Conservation (phyloP, 2,888 invertebrate genomes). For the Drosophila prostipennis region DNA sequence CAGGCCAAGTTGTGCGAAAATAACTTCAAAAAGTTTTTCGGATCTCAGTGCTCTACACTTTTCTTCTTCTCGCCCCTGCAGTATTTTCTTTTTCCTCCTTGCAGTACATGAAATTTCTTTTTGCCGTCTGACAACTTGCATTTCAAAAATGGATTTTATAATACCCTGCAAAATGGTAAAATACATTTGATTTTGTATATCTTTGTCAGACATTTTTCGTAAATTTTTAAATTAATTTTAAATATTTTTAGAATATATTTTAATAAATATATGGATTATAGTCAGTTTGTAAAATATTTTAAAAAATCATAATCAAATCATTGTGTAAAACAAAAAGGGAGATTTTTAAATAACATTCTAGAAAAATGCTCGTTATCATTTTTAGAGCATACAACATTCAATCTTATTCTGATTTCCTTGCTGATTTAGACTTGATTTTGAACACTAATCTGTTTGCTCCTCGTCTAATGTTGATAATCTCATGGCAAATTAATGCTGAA, state of each 20-base stretch:
- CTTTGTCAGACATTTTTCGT: too few relatives aligned
- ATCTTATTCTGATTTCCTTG: conserved; percentile 1
- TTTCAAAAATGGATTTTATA: conserved; percentile 20
- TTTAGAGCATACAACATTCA: background rate
- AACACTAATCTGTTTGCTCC: conserved; percentile 41
- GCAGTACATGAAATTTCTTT: conserved; percentile 58
- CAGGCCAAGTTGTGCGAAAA: conserved; percentile 77
- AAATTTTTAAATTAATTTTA: too few relatives aligned
- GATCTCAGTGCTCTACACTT: conserved; percentile 19
- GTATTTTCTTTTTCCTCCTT: conserved; percentile 26
- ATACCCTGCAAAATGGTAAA: background rate
- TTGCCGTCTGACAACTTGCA: conserved; percentile 47
- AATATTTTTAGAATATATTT: too few relatives aligned
- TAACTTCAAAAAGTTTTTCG: conserved; percentile 76
- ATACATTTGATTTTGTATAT: too few relatives aligned
- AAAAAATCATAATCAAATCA: too few relatives aligned
- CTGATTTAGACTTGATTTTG: conserved; percentile 37
- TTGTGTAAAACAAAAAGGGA: too few relatives aligned
- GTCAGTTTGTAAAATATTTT: background rate
- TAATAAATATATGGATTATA: too few relatives aligned
- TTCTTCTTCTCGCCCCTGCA: conserved; percentile 5
- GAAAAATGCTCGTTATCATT: background rate
- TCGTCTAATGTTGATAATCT: conserved; percentile 55
- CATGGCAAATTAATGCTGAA: conserved; percentile 72
- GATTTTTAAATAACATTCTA: background rate